phyloP scores from a whole-genome alignment of 2,888 invertebrate genomes.

The Hedychridium roseum region DNA sequence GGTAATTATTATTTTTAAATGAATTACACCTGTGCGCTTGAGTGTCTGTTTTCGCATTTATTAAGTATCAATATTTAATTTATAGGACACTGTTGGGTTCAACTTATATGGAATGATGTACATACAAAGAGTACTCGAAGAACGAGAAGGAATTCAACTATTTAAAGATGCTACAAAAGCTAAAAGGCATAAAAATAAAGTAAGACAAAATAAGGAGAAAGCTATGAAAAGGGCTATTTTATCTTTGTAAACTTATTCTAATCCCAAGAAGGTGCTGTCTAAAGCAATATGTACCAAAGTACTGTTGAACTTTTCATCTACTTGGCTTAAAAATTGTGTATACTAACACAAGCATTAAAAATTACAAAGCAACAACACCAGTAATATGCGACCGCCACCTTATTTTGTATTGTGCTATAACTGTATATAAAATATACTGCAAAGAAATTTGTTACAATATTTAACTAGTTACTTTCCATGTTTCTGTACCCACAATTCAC shows the following conservation, averaged over 20 bases:
- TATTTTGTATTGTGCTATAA: no score
- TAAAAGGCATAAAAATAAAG: slow-evolving; percentile 72
- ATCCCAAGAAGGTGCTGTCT: no score
- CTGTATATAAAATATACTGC: no score
- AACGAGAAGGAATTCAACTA: slow-evolving; percentile 76
- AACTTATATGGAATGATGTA: slow-evolving; percentile 85
- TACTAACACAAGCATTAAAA: no score
- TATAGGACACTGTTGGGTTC: slow-evolving; percentile 82
- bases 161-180: slow-evolving; percentile 79
- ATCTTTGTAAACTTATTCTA: slow-evolving; percentile 60
- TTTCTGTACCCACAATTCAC: no score
- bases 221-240: slow-evolving; percentile 70
- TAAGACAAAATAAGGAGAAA: slow-evolving; percentile 70
- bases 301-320: no score
- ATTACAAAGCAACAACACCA: no score
- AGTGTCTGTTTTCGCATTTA: neutral
- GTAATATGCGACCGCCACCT: no score
- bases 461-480: no score
- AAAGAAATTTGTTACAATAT: no score
- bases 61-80: slow-evolving; percentile 9
- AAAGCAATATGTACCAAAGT: no score
- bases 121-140: slow-evolving; percentile 79
- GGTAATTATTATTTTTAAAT: slow-evolving; percentile 63
- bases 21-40: neutral
- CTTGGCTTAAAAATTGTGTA: no score